phyloP scores from a whole-genome alignment of 2,113 vertebrate species.

The Rhinoderma darwinii region DNA sequence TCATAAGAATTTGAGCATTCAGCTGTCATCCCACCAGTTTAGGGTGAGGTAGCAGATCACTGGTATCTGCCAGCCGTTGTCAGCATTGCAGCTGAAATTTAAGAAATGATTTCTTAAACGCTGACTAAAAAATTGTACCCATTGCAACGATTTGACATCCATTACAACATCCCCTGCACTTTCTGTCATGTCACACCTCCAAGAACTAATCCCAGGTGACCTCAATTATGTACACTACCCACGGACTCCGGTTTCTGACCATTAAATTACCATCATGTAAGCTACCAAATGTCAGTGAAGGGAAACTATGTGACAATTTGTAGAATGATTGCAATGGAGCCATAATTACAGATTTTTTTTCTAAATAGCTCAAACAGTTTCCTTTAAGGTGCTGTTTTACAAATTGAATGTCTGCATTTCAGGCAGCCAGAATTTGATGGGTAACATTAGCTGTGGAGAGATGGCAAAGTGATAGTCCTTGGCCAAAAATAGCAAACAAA shows the following conservation, averaged over 20 bases:
- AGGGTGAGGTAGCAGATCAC: constrained; percentile 41
- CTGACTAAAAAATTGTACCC: constrained; percentile 36
- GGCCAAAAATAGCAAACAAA: constrained; percentile 16
- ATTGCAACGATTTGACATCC: constrained; percentile 44
- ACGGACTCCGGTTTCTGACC: constrained; percentile 61
- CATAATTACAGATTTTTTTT: constrained; percentile 53
- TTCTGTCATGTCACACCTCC: constrained; percentile 62
- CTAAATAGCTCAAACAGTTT: constrained; percentile 42
- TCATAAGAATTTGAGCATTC: background rate
- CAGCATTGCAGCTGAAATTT: constrained; percentile 58
- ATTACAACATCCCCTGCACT: constrained; percentile 61
- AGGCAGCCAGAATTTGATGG: constrained; percentile 44
- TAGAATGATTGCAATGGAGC: constrained; percentile 55
- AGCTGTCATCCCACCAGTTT: constrained; percentile 52
- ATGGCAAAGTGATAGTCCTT: constrained; percentile 5
- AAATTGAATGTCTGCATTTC: constrained; percentile 54
- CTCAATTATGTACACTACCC: constrained; percentile 60
- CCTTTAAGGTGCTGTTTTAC: constrained; percentile 45
- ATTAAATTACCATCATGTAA: constrained; percentile 64
- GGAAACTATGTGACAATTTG: constrained; percentile 57
- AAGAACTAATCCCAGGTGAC: constrained; percentile 64
- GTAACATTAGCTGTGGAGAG: constrained; percentile 13
- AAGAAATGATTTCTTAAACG: constrained; percentile 38
- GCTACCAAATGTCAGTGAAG: constrained; percentile 53
- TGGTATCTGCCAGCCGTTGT: constrained; percentile 63